Percentiles rank a stretch among this genome's conserved stretches.
Conservation (phyloP, 2,797 vertebrate genomes). For the Urosaurus nigricauda region DNA sequence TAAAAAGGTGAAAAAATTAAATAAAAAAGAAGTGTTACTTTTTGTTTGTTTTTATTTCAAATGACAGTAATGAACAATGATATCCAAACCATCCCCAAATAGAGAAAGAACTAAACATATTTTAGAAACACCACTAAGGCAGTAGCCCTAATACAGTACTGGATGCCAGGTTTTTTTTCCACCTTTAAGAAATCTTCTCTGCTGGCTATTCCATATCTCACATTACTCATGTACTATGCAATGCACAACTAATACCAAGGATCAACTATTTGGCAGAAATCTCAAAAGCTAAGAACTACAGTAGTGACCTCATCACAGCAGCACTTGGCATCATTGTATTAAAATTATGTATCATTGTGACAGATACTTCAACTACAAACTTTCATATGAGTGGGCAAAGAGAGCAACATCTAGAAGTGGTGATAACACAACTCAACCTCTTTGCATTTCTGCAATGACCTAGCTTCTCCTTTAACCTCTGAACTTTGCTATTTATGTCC, state of each 20-base stretch:
- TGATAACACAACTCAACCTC: background rate
- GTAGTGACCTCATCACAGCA: background rate
- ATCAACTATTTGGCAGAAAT: background rate
- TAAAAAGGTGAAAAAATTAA: constrained; percentile 43
- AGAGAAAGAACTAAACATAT: background rate
- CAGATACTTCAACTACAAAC: background rate
- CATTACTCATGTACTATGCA: background rate
- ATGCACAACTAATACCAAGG: background rate
- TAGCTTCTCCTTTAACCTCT: background rate
- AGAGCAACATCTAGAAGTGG: background rate
- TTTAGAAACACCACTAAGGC: background rate
- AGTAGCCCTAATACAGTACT: background rate
- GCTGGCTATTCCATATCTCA: background rate
- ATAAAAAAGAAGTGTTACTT: constrained; percentile 45
- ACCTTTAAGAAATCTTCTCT: background rate
- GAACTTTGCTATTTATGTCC: background rate
- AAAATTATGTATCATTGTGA: background rate
- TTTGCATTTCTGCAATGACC: background rate
- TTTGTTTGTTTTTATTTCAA: constrained; percentile 3
- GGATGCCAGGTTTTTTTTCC: background rate
- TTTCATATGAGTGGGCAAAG: background rate
- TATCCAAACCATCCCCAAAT: background rate
- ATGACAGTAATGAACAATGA: background rate
- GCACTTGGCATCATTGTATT: background rate
- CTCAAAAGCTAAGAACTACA: background rate